Base-by-base conservation (phyloP, 2,797 vertebrate genomes). In the Coilia nasus region DNA sequence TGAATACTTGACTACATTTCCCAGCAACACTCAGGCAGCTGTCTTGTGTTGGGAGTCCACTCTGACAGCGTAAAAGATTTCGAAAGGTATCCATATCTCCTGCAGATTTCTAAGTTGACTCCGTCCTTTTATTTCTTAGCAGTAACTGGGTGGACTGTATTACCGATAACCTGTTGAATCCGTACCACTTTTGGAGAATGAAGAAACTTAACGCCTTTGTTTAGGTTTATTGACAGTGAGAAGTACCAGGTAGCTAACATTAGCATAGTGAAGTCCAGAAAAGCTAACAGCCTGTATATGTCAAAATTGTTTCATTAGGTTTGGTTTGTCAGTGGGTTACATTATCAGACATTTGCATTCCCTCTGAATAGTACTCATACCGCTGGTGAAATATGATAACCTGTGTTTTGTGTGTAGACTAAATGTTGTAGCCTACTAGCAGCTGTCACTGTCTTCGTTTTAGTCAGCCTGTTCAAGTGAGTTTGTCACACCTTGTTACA, bases 401-500 rank as follows among this genome's bases (percentile, higher is more conserved):
- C 17, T 19, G 1, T 44, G 4, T 19, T 78, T 41, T 78, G 71
- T 71, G 28, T 31, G 25, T 15, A 3, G 17, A 17, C 50, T 54
- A 54, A 54, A 54, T 54, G 50, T 54, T 3, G 14, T 54, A 41
- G 23, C n/a, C n/a, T 71, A 44, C 17, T 0, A 44, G 67, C 67
- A 75, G 5, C 67, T 41, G 67, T 75, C 28, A 35, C 23, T 23
- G 23, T 25, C 9, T 64, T 64, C n/a, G 5, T 64, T 6, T 64
- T 64, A 64, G n/a, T 9, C 9, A 1, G 6, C 21, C 9, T 23
- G n/a, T 23, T 23, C 2, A 64, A 23, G 21, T 64, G 60, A 64
- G n/a, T 11, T 64, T 11, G n/a, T 9, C n/a, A 64, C n/a, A 64
- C 23, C n/a, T 10, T 64, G 6, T 78, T 78, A 15, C 89, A 96